These are phyloP conservation scores for Andrena hattorfiana DNA, from an alignment of 2,888 invertebrate species.

Conservation along the genomic window DNA sequence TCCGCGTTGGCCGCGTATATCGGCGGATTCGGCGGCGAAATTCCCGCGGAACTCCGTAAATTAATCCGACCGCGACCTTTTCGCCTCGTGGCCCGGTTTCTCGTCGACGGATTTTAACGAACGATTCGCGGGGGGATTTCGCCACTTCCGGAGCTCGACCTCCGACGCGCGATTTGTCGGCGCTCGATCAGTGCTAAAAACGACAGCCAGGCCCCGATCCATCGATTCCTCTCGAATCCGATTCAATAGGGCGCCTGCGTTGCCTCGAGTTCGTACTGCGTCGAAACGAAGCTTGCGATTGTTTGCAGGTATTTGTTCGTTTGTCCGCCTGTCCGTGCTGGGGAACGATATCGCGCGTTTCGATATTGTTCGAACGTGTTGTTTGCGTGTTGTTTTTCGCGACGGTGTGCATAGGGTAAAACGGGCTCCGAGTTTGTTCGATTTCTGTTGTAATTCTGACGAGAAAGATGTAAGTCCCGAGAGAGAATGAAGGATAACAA, in stretches of 20 bases:
- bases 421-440: background rate
- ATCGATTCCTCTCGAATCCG: constrained; percentile 28
- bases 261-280: background rate
- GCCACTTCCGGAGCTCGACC: constrained; percentile 25
- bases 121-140: constrained; percentile 24
- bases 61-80: constrained; percentile 58
- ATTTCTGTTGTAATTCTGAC: background rate
- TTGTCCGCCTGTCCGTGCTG: background rate
- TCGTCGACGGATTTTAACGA: constrained; percentile 38
- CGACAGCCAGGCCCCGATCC: constrained; percentile 18
- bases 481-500: too few species aligned
- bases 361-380: constrained; percentile 1
- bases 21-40: constrained; percentile 32
- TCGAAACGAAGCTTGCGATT: constrained; percentile 21
- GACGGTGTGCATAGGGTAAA: background rate
- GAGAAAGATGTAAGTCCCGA: background rate
- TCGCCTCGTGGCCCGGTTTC: constrained; percentile 23
- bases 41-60: constrained; percentile 48
- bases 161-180: constrained; percentile 32
- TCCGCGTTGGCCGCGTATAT: constrained; percentile 34
- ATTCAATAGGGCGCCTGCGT: constrained; percentile 25
- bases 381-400: background rate
- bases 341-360: constrained; percentile 17
- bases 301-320: constrained; percentile 34
- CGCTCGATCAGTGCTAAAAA: constrained; percentile 1